phyloP scores from a whole-genome alignment of 2,888 invertebrate genomes.

The Aproaerema taeniolella region DNA sequence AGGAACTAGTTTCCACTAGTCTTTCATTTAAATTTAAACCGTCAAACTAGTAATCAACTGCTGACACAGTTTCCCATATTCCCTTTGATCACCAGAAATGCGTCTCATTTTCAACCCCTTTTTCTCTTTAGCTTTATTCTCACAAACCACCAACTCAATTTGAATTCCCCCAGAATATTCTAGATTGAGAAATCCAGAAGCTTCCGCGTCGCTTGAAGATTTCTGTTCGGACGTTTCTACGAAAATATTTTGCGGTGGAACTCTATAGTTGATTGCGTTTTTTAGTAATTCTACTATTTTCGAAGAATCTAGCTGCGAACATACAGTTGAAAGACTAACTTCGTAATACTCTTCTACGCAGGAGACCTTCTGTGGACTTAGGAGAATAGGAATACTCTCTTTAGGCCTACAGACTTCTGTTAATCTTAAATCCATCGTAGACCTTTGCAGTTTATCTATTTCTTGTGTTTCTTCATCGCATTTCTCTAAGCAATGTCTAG shows the following conservation, averaged over 20 bases:
- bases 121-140: constrained; percentile 82
- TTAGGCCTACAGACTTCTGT: constrained; percentile 58
- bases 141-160: constrained; percentile 88
- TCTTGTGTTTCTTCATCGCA: constrained; percentile 52
- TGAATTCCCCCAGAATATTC: constrained; percentile 91
- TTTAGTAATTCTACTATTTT: constrained; percentile 89
- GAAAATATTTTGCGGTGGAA: constrained; percentile 80
- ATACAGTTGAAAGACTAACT: constrained; percentile 87
- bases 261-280: constrained; percentile 86
- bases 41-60: constrained; percentile 92
- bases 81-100: constrained; percentile 92
- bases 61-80: constrained; percentile 92
- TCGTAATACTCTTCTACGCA: constrained; percentile 78
- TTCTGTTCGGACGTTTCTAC: constrained; percentile 55
- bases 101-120: constrained; percentile 91
- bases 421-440: constrained; percentile 62
- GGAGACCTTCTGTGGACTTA: constrained; percentile 60
- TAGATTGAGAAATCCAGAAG: constrained; percentile 78
- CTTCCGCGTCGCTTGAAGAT: constrained; percentile 39
- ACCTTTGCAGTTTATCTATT: constrained; percentile 59
- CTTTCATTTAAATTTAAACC: too few relatives aligned
- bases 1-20: too few relatives aligned
- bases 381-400: constrained; percentile 53
- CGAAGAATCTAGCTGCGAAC: constrained; percentile 86
- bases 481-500: constrained; percentile 44